Evolutionary conservation across 53 echinoderm and acorn worm species (phyloP), one percentile per base, ranked within the genome.

Genomic region (Apostichopus leukothele): DNA sequence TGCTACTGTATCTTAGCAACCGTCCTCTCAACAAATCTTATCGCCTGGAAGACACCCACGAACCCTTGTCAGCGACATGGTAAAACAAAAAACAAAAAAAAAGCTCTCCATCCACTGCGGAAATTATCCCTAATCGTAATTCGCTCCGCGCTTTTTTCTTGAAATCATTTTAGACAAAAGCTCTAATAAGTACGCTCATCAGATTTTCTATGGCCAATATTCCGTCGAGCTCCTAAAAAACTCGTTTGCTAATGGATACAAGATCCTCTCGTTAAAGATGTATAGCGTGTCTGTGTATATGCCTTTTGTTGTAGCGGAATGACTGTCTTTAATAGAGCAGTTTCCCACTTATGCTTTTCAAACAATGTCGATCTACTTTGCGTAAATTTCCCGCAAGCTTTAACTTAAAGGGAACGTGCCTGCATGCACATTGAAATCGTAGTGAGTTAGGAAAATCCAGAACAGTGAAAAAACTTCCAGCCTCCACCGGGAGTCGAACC

Each of bases 121-220:
- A 80, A 80, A 80, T 80, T 52, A 80, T 57, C 55, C 80, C 55
- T 54, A 80, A 80, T 80, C 59, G 80, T 80, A 80, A 80, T 80
- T 80, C 27, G 27, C 27, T 27, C 27, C 27, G 27, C 80, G 80
- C 59, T 80, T 51, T n/a, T 18, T 80, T 80, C 21, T 59, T 57
- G 55, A 80, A 80, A 80, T 80, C 80, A 80, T 80, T 80, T 80
- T 80, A 80, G 80, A 80, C 80, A 80, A 80, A 80, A 59, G 55
- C 80, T 57, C 59, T 59, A n/a, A 80, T 80, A 54, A 80, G 80
- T 54, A 59, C 23, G 20, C 55, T 80, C 80, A 20, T 16, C 9
- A 53, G 55, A 54, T 18, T 52, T 59, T 80, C 80, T 22, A 57
- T 80, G 59, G 53, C 1, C 80, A 80, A 55, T 54, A 18, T 26